A percentile compares a stretch with the other conserved stretches of the same genome.
Conservation (phyloP, 2,888 invertebrate genomes). For the Acleris emargana region DNA sequence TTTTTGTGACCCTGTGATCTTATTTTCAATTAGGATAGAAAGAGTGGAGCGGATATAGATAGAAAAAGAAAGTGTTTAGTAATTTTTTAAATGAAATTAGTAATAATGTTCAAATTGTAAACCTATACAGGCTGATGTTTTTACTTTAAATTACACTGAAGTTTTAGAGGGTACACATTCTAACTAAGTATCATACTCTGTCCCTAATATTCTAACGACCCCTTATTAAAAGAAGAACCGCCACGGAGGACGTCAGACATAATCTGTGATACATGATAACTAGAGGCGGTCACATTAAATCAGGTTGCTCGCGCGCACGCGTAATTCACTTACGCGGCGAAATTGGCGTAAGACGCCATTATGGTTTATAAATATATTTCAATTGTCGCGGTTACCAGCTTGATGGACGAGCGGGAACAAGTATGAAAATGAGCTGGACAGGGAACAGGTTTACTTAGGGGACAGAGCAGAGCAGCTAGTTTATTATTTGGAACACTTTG, state of each 20-base stretch:
- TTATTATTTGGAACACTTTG: no score
- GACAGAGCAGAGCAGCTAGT: neutral
- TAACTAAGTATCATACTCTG: slow-evolving; percentile 51
- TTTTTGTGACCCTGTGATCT: no score
- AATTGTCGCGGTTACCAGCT: slow-evolving; percentile 44
- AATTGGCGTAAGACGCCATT: slow-evolving; percentile 66
- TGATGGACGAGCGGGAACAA: slow-evolving; percentile 27
- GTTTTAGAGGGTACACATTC: neutral
- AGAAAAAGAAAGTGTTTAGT: no score
- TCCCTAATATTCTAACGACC: slow-evolving; percentile 58
- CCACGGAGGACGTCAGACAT: slow-evolving; percentile 62
- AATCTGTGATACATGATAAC: slow-evolving; percentile 77
- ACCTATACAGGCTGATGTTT: no score
- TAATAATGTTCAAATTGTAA: no score
- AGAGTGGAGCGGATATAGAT: no score
- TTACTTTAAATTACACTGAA: no score
- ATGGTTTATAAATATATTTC: slow-evolving; percentile 63
- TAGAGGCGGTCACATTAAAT: slow-evolving; percentile 73
- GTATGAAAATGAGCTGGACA: slow-evolving; percentile 21
- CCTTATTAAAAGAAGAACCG: slow-evolving; percentile 72
- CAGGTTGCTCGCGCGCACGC: slow-evolving; percentile 61
- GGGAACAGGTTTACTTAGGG: neutral
- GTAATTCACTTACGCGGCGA: slow-evolving; percentile 66
- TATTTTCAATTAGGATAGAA: no score
- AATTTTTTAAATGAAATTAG: no score